phyloP scores from a whole-genome alignment of 2,113 vertebrate genomes.

The Fregata magnificens region DNA sequence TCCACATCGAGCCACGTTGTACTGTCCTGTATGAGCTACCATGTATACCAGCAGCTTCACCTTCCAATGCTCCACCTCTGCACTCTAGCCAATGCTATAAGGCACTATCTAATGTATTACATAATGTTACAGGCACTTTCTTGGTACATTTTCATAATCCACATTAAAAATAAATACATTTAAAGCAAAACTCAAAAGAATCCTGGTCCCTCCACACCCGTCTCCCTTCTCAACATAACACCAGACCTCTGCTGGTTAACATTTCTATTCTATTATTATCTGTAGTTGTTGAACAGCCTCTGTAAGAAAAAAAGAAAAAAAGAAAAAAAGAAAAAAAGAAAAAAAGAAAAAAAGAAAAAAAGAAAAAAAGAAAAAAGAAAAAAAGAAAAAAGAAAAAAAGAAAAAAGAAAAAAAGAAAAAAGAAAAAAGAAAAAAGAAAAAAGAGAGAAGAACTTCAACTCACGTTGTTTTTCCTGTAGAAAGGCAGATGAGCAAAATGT shows the following conservation, averaged over 20 bases:
- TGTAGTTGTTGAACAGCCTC: neutral
- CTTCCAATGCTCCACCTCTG: neutral
- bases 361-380: neutral
- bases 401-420: neutral
- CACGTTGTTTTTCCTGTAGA: constrained; percentile 77
- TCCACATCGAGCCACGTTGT: rapidly evolving
- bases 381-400: neutral
- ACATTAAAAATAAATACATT: neutral
- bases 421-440: neutral
- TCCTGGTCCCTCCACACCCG: neutral
- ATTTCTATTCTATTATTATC: neutral
- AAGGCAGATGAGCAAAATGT: constrained; percentile 56
- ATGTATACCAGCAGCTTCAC: neutral
- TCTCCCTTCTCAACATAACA: neutral
- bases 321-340: neutral
- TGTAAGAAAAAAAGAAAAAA: neutral
- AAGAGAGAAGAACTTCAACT: constrained; percentile 26
- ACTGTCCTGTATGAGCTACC: neutral
- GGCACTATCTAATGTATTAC: neutral
- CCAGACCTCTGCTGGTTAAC: neutral
- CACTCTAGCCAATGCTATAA: neutral
- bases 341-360: neutral
- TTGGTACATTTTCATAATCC: neutral
- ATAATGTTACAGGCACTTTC: neutral
- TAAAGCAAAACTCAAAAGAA: neutral